Evolutionary conservation across 1,140 invertebrate genomes (phyloP).

Genomic region (Drosophila santomea): DNA sequence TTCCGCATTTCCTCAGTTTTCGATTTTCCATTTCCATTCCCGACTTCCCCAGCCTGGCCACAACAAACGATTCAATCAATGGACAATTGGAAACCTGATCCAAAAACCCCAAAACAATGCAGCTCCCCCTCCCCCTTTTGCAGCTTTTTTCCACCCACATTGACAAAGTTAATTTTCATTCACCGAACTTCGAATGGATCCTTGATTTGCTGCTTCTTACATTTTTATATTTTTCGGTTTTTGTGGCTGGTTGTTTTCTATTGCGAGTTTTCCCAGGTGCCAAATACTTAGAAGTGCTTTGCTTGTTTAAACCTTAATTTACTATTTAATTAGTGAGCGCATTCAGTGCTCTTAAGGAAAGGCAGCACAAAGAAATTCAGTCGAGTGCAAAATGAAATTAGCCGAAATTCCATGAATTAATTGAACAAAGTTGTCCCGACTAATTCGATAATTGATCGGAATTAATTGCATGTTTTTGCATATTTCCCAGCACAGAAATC

Average conservation of each 20-base stretch:
- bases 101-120: conserved; percentile 31
- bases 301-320: too few species aligned
- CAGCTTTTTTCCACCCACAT: conserved; percentile 8
- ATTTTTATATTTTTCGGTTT: neutral
- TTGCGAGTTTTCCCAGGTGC: neutral
- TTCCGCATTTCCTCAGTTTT: conserved; percentile 2
- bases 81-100: conserved; percentile 15
- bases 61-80: conserved; percentile 52
- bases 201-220: conserved; percentile 23
- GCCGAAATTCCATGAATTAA: conserved; percentile 38
- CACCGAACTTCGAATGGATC: conserved; percentile 25
- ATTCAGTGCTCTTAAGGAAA: neutral
- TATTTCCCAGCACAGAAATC: conserved; percentile 5
- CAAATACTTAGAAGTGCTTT: too few species aligned
- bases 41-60: conserved; percentile 14
- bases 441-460: conserved; percentile 47
- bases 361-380: conserved; percentile 16
- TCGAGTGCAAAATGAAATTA: conserved; percentile 41
- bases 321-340: too few species aligned
- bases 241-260: too few species aligned
- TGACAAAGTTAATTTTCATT: conserved; percentile 45
- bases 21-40: conserved; percentile 15
- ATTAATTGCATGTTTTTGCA: conserved; percentile 46
- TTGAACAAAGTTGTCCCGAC: conserved; percentile 27
- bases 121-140: neutral